Conservation (phyloP, 2,888 invertebrate genomes). For the Listrodromus nycthemerus region DNA sequence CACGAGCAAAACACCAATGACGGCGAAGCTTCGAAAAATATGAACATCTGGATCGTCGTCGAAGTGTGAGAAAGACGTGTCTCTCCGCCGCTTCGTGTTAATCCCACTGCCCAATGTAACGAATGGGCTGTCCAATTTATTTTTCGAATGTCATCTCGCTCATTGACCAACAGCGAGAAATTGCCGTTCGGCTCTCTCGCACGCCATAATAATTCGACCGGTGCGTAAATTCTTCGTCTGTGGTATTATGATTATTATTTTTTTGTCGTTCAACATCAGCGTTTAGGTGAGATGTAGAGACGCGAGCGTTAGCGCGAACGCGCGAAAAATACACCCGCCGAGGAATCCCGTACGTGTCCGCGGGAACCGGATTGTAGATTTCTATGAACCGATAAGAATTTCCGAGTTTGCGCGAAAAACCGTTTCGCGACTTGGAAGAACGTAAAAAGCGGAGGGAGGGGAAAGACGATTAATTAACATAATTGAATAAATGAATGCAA, state of each 20-base stretch:
- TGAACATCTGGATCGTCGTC: constrained; percentile 66
- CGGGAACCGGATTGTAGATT: constrained; percentile 65
- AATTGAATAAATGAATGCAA: constrained; percentile 65
- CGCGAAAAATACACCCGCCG: constrained; percentile 50
- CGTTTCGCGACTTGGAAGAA: constrained; percentile 19
- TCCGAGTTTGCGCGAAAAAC: constrained; percentile 55
- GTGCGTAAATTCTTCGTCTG: constrained; percentile 38
- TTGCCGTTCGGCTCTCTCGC: constrained; percentile 41
- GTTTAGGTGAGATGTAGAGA: constrained; percentile 43
- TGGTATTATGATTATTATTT: constrained; percentile 28
- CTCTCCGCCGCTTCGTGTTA: constrained; percentile 50
- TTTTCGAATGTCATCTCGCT: constrained; percentile 33
- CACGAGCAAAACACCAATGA: constrained; percentile 47
- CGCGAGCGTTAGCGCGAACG: constrained; percentile 13
- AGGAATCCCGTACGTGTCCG: constrained; percentile 35
- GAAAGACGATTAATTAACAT: constrained; percentile 56
- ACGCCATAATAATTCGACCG: constrained; percentile 51
- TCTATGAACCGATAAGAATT: constrained; percentile 57
- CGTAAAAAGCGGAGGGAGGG: constrained; percentile 19
- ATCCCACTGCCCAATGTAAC: constrained; percentile 56
- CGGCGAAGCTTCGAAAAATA: constrained; percentile 65
- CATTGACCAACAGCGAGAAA: constrained; percentile 57
- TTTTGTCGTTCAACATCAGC: constrained; percentile 19
- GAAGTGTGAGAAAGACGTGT: constrained; percentile 70
- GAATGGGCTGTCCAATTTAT: constrained; percentile 56